These are phyloP conservation scores for Anabacerthia variegaticeps DNA, from an alignment of 2,797 vertebrate species.

Conservation along the genomic window DNA sequence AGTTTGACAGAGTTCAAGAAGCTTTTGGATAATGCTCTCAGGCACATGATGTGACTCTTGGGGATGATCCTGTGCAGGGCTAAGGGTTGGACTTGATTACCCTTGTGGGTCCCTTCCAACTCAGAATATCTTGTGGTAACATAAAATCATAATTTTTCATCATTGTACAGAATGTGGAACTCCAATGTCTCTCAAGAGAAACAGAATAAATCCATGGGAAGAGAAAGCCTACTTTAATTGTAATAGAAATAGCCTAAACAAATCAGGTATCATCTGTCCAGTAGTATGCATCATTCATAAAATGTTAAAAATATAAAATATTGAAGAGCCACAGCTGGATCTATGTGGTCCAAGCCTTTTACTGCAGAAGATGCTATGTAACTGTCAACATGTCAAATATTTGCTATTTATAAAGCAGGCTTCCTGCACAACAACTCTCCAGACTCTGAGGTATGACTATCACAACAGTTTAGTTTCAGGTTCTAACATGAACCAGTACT, in stretches of 20 bases:
- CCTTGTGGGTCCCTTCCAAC: neutral
- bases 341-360: neutral
- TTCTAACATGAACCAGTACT: rapidly evolving
- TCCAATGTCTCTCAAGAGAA: neutral
- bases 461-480: neutral
- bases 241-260: neutral
- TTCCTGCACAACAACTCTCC: neutral
- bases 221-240: neutral
- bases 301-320: neutral
- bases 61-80: neutral
- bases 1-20: neutral
- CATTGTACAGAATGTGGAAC: neutral
- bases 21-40: neutral
- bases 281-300: neutral
- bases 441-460: neutral
- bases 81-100: neutral
- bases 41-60: neutral
- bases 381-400: neutral
- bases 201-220: neutral
- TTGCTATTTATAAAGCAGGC: neutral
- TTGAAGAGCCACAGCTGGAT: neutral
- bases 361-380: neutral
- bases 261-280: neutral
- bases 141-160: neutral
- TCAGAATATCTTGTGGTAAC: neutral